phyloP scores from a whole-genome alignment of 2,113 vertebrate species.

The Puffinus mauretanicus region DNA sequence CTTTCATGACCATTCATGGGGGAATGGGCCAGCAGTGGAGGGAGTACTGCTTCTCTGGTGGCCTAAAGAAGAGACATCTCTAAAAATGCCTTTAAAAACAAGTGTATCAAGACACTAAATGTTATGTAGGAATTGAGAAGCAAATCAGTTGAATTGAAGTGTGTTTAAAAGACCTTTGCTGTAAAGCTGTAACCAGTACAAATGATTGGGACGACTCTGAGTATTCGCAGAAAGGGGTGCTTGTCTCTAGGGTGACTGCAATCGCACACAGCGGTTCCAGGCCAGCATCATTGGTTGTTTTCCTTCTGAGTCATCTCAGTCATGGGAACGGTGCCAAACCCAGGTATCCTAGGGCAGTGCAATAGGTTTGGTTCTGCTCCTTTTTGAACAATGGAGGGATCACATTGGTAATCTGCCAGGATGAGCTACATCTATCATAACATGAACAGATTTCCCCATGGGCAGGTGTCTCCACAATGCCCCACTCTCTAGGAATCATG shows the following conservation, averaged over 20 bases:
- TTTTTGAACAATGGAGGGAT: background rate
- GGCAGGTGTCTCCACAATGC: background rate
- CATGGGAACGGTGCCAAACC: background rate
- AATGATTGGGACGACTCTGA: background rate
- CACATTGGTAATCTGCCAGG: background rate
- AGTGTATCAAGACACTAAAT: background rate
- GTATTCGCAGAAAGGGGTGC: background rate
- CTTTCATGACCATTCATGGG: background rate
- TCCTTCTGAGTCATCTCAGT: background rate
- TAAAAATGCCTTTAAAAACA: background rate
- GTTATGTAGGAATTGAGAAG: background rate
- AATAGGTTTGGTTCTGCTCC: background rate
- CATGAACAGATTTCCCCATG: background rate
- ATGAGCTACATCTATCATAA: background rate
- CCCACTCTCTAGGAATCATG: background rate
- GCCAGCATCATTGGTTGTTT: background rate
- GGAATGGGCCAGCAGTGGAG: background rate
- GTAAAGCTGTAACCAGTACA: background rate
- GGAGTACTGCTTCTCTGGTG: background rate
- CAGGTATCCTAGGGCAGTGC: background rate
- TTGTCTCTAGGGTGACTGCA: background rate
- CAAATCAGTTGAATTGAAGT: background rate
- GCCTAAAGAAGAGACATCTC: background rate
- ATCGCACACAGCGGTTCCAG: fast-evolving
- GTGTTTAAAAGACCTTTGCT: background rate